Conservation (phyloP, 92 coral and sea anemone species). For the Heliopora coerulea region DNA sequence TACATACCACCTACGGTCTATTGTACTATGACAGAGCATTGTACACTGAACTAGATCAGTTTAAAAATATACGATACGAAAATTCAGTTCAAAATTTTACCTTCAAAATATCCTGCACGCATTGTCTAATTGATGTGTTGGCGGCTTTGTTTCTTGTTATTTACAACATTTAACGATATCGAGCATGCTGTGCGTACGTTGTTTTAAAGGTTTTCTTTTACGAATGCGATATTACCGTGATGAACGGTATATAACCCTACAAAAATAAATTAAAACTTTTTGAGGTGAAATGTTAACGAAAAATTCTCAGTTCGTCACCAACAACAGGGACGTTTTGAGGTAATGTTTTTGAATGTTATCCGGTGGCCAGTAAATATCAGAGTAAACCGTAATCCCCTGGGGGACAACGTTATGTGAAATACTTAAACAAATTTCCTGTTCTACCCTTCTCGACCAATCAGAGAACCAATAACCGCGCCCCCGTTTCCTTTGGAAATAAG, state of each 20-base stretch:
- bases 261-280: too few relatives aligned
- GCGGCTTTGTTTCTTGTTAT: slow-evolving; percentile 23
- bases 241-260: too few relatives aligned
- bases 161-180: slow-evolving; percentile 2
- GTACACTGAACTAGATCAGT: too few relatives aligned
- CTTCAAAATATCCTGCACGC: slow-evolving; percentile 12
- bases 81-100: too few relatives aligned
- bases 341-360: background rate
- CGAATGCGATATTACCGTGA: too few relatives aligned
- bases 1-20: too few relatives aligned
- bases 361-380: background rate
- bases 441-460: slow-evolving; percentile 29
- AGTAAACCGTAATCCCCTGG: slow-evolving; percentile 28
- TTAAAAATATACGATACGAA: too few relatives aligned
- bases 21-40: too few relatives aligned
- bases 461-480: slow-evolving; percentile 23
- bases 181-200: slow-evolving; percentile 15
- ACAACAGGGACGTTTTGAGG: background rate
- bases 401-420: slow-evolving; percentile 10
- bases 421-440: slow-evolving; percentile 31
- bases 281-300: background rate
- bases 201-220: too few relatives aligned
- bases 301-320: background rate
- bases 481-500: slow-evolving; percentile 18
- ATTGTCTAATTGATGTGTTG: slow-evolving; percentile 12